These are phyloP conservation scores for Labeo rohita DNA, from an alignment of 2,113 vertebrate genomes.

Conservation along the genomic window DNA sequence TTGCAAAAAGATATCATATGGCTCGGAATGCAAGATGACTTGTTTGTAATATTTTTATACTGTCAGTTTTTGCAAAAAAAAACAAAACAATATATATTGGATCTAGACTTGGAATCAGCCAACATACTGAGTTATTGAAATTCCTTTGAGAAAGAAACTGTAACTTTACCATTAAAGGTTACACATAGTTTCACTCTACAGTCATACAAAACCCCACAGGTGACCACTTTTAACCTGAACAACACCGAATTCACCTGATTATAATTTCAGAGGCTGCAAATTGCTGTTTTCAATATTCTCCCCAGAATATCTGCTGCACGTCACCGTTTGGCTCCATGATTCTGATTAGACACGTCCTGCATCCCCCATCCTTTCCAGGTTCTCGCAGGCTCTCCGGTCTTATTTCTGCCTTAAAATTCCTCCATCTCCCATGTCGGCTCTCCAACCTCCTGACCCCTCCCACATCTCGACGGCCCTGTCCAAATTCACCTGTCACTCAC, in stretches of 20 bases:
- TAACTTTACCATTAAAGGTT: not conserved
- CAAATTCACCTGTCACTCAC: conserved; percentile 72
- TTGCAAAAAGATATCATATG: too few relatives aligned
- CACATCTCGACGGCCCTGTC: conserved; percentile 63
- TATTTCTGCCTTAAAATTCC: conserved; percentile 5
- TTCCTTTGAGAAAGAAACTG: not conserved
- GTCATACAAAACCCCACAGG: not conserved
- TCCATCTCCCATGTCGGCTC: conserved; percentile 57
- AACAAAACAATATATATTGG: not conserved
- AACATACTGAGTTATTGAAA: not conserved
- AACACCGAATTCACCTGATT: conserved; percentile 29
- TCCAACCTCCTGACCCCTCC: conserved; percentile 67
- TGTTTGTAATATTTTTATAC: too few relatives aligned
- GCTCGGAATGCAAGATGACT: too few relatives aligned
- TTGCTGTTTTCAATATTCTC: conserved; percentile 47
- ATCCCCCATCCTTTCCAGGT: conserved; percentile 8
- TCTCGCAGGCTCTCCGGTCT: conserved; percentile 16
- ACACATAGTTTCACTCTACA: not conserved
- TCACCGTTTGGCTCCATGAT: conserved; percentile 46
- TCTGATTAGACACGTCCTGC: conserved; percentile 52
- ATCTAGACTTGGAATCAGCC: not conserved
- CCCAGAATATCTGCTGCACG: conserved; percentile 1
- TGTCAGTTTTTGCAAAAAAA: too few relatives aligned
- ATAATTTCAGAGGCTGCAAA: conserved; percentile 44
- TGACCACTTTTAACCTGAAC: not conserved